A percentile compares a stretch with the other conserved stretches of the same genome.
Conservation (phyloP, 2,888 invertebrate genomes). For the Apodemia zela region DNA sequence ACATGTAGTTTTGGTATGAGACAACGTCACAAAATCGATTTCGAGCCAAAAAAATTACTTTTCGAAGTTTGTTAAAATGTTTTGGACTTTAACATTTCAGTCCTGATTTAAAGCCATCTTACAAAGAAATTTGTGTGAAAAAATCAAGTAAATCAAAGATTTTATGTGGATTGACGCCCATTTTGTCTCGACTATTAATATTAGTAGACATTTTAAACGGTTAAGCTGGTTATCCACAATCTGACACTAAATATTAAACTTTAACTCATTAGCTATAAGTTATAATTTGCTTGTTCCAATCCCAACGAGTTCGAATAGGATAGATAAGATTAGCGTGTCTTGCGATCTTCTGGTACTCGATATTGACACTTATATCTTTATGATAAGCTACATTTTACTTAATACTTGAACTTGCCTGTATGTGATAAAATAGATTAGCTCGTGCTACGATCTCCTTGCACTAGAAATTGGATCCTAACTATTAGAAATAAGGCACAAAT, state of each 20-base stretch:
- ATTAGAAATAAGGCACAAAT: slow-evolving; percentile 5
- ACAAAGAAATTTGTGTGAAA: too few species aligned
- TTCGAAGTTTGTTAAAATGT: too few species aligned
- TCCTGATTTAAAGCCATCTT: too few species aligned
- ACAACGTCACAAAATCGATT: too few species aligned
- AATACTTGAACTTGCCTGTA: not conserved
- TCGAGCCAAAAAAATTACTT: too few species aligned
- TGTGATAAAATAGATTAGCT: slow-evolving; percentile 1
- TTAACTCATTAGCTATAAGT: not conserved
- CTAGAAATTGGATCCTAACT: not conserved
- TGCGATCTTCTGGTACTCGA: not conserved
- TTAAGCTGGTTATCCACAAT: not conserved
- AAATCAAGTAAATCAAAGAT: too few species aligned
- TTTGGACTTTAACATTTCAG: too few species aligned
- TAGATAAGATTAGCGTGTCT: not conserved
- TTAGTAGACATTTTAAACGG: not conserved
- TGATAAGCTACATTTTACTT: not conserved
- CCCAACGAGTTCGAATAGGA: not conserved
- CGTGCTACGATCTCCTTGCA: not conserved
- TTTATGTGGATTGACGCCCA: too few species aligned
- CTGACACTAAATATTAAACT: not conserved
- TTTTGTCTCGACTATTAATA: not conserved
- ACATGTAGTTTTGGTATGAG: too few species aligned
- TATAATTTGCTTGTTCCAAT: not conserved
- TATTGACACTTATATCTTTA: not conserved